A percentile compares a stretch with the other conserved stretches of the same genome.
Evolutionary conservation across 2,113 vertebrate species (phyloP).

Genomic region (Cryptotis parvus): DNA sequence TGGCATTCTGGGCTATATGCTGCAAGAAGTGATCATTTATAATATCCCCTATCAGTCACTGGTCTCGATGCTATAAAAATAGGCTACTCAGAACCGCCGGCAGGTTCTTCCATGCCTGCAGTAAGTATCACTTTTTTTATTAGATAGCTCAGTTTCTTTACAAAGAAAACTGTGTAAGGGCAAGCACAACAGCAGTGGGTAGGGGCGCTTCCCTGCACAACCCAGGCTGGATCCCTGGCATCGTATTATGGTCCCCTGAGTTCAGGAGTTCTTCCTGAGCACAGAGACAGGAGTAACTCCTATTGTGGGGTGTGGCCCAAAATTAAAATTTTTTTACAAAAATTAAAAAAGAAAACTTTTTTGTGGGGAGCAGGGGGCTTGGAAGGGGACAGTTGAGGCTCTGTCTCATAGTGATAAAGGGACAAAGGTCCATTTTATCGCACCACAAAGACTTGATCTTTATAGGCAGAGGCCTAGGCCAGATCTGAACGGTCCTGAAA

Average conservation of each 20-base stretch:
- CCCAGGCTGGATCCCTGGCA: too few relatives aligned
- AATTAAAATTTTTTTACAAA: too few relatives aligned
- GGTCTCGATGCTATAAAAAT: neutral
- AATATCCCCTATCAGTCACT: neutral
- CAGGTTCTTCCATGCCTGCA: neutral
- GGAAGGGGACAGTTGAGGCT: neutral
- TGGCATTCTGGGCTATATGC: neutral
- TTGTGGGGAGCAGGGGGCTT: conserved; percentile 11
- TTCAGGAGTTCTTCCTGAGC: too few relatives aligned
- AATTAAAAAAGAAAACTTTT: neutral
- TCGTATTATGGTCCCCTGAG: too few relatives aligned
- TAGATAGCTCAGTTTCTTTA: neutral
- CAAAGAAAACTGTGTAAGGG: too few relatives aligned
- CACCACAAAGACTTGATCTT: conserved; percentile 2
- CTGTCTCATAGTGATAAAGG: conserved; percentile 1
- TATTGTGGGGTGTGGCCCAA: too few relatives aligned
- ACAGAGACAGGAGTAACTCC: too few relatives aligned
- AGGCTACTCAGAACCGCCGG: neutral
- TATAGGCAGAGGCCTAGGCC: neutral
- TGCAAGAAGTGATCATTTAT: neutral
- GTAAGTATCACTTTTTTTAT: conserved; percentile 33
- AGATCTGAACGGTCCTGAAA: neutral
- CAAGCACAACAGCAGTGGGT: too few relatives aligned
- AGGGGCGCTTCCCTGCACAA: too few relatives aligned
- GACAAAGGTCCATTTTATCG: conserved; percentile 33